Evolutionary conservation across 2,113 vertebrate species (phyloP), one percentile per base, ranked within the genome.

Genomic region (Halcyon senegalensis): DNA sequence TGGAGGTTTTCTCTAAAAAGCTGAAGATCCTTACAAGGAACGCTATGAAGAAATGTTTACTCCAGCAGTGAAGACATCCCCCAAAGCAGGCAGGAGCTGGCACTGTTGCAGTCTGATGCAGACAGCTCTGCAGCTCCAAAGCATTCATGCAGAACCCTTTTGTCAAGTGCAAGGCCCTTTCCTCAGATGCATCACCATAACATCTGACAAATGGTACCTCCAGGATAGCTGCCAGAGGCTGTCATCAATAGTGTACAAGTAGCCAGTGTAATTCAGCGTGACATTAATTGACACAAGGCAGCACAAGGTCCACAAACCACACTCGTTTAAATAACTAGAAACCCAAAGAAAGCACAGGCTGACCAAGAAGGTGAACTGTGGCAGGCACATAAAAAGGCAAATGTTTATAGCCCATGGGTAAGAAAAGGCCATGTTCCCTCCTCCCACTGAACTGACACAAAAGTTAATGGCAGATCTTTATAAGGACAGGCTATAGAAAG

Each of bases 371-470:
- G 43, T 72, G 80, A 92, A 78, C 60, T 72, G 70, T 72, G 92
- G 75, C 31, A 82, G 58, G 39, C 80, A 84, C 60, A 82, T 64
- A 78, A 94, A 90, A 73, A 62, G 39, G 28, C 30, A 68, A 87
- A 91, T 14, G 48, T 78, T 94, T 89, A 91, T 53, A 89, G 68
- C 81, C 89, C 48, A 25, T 7, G 16, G 64, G 28, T 89, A 79
- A 84, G 66, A 81, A 87, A 95, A 87, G 84, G 69, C 81, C 58
- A 56, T 0, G 0, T 68, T 89, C 69, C 53, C 59, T 87, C 43
- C 41, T 88, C 63, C 59, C 60, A 44, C 35, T 90, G 85, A 94
- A 77, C 75, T 67, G 89, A 87, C 82, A 93, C 44, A 62, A 96
- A 88, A 91, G 43, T 88, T 92, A 83, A 93, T 67, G 72, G 27